Percentiles rank a stretch among this genome's conserved stretches.
Evolutionary conservation across 2,113 vertebrate genomes (phyloP).

Genomic region (Rhinichthys klamathensis): DNA sequence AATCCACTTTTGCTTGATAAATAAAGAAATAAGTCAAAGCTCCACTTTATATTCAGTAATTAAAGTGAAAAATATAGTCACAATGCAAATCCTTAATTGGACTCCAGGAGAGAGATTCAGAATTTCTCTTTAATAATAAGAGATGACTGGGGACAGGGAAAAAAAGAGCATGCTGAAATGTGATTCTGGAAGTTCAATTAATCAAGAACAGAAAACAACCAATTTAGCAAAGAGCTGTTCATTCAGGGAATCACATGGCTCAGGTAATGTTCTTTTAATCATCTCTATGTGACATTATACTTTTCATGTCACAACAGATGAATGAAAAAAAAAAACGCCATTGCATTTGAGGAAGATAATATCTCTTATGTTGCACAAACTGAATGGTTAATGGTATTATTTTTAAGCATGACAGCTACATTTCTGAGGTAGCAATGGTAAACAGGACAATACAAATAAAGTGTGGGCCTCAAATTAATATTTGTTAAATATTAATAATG

Average conservation of each 20-base stretch:
- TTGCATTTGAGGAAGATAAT: slow-evolving; percentile 64
- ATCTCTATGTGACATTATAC: slow-evolving; percentile 87
- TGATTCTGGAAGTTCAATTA: slow-evolving; percentile 93
- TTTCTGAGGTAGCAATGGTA: background rate
- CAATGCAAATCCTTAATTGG: slow-evolving; percentile 99
- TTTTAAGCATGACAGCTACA: slow-evolving; percentile 62
- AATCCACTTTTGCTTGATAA: slow-evolving; percentile 97
- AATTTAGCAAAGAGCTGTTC: slow-evolving; percentile 92
- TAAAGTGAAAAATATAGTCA: slow-evolving; percentile 99
- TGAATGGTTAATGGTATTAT: slow-evolving; percentile 62
- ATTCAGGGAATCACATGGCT: slow-evolving; percentile 92
- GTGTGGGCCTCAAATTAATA: background rate
- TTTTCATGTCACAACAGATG: slow-evolving; percentile 66
- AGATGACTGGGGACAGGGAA: slow-evolving; percentile 96
- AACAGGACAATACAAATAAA: background rate
- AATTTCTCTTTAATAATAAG: slow-evolving; percentile 99
- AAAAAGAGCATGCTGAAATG: slow-evolving; percentile 99
- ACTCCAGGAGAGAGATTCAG: slow-evolving; percentile 99
- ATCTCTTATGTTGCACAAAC: slow-evolving; percentile 67
- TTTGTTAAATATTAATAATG: background rate
- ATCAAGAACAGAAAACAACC: slow-evolving; percentile 97
- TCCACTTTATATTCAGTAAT: slow-evolving; percentile 97
- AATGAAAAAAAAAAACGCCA: slow-evolving; percentile 55
- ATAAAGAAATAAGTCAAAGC: slow-evolving; percentile 97
- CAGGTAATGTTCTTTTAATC: slow-evolving; percentile 99